Percentiles rank a stretch among this genome's conserved stretches.
Conservation (phyloP, 2,113 vertebrate genomes). For the Callorhinus ursinus region DNA sequence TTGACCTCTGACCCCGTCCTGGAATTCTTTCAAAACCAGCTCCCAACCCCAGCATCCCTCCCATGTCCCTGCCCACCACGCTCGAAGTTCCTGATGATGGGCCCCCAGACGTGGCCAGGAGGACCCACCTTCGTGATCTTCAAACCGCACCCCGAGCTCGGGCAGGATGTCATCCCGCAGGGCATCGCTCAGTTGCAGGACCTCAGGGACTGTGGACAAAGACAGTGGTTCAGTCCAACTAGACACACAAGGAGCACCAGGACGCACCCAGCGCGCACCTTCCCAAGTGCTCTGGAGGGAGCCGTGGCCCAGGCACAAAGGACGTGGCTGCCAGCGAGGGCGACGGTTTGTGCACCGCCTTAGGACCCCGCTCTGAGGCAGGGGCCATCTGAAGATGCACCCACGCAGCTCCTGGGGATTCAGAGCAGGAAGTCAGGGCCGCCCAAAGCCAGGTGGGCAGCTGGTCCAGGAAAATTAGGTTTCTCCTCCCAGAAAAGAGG, state of each 20-base stretch:
- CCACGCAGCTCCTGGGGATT: rapidly evolving
- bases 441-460: not conserved
- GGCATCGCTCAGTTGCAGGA: slow-evolving; percentile 92
- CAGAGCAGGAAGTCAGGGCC: not conserved
- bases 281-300: not conserved
- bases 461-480: too few species aligned
- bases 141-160: slow-evolving; percentile 95
- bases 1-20: rapidly evolving
- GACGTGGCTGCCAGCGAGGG: rapidly evolving
- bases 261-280: rapidly evolving
- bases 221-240: rapidly evolving
- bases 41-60: not conserved
- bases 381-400: not conserved
- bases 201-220: slow-evolving; percentile 87
- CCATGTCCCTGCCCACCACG: rapidly evolving
- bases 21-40: too few species aligned
- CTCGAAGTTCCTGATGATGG: rapidly evolving
- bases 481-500: too few species aligned
- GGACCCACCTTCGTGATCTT: slow-evolving; percentile 95
- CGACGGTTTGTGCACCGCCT: rapidly evolving
- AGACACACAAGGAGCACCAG: rapidly evolving
- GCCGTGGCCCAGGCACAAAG: rapidly evolving
- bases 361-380: rapidly evolving
- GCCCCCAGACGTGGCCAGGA: rapidly evolving
- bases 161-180: slow-evolving; percentile 94